Conservation (phyloP, 2,888 invertebrate genomes). For the Aricia artaxerxes region DNA sequence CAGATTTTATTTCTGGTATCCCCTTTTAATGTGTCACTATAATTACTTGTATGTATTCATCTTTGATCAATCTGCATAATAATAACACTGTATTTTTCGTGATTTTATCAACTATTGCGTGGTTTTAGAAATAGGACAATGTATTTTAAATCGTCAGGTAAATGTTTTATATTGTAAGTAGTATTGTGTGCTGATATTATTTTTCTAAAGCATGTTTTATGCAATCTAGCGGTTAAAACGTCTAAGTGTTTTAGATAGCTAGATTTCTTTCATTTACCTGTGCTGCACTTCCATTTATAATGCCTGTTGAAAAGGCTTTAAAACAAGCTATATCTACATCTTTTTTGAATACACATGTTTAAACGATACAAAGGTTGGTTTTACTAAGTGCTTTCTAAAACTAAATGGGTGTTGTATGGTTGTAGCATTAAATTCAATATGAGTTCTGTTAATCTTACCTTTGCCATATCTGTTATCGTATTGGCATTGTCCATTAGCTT, state of each 20-base stretch:
- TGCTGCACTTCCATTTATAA: background rate
- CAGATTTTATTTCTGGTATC: background rate
- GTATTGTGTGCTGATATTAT: conserved; percentile 3
- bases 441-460: conserved; percentile 84
- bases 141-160: background rate
- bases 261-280: conserved; percentile 15
- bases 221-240: background rate
- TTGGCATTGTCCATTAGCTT: conserved; percentile 99
- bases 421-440: conserved; percentile 59
- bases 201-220: conserved; percentile 12
- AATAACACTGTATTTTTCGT: background rate
- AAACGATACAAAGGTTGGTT: background rate
- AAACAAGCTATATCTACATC: background rate
- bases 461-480: conserved; percentile 99
- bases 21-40: background rate
- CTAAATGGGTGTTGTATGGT: conserved; percentile 69
- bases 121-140: background rate
- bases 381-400: conserved; percentile 52
- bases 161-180: background rate
- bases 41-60: too few relatives aligned
- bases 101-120: background rate
- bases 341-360: background rate
- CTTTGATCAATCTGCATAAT: background rate
- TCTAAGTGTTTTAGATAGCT: background rate
- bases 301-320: background rate